These are phyloP conservation scores for Drosophila azteca DNA, from an alignment of 1,140 invertebrate species.

Conservation along the genomic window DNA sequence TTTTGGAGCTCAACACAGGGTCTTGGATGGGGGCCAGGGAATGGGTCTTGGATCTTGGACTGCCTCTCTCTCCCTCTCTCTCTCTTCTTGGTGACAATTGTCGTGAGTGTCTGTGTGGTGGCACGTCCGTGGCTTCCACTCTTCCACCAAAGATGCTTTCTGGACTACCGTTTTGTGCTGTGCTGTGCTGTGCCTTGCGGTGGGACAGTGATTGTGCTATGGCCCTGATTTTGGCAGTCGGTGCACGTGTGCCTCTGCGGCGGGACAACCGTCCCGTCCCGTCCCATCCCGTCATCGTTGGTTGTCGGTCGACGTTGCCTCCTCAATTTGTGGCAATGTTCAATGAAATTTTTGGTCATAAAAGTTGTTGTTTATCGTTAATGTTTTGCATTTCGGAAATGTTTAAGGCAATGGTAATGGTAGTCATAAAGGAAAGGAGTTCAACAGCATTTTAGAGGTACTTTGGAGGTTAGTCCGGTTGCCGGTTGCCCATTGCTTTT, in stretches of 20 bases:
- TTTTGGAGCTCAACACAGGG: slow-evolving; percentile 35
- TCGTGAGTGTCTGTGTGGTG: slow-evolving; percentile 62
- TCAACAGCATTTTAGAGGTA: slow-evolving; percentile 51
- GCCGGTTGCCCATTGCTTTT: too few species aligned
- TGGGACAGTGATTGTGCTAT: slow-evolving; percentile 47
- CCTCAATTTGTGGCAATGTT: slow-evolving; percentile 67
- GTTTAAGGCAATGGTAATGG: slow-evolving; percentile 11
- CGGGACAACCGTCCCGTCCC: slow-evolving; percentile 26
- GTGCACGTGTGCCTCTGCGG: slow-evolving; percentile 53
- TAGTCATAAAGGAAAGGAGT: slow-evolving; percentile 35
- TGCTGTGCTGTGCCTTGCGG: slow-evolving; percentile 22
- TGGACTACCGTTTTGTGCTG: slow-evolving; percentile 66
- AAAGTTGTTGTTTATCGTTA: slow-evolving; percentile 75
- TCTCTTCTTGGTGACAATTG: slow-evolving; percentile 45
- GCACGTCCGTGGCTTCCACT: slow-evolving; percentile 60
- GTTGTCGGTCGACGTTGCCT: slow-evolving; percentile 3
- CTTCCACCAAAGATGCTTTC: slow-evolving; percentile 46
- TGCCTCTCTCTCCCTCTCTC: slow-evolving; percentile 7
- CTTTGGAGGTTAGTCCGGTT: background rate
- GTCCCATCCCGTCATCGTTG: background rate
- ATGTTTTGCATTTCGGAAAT: slow-evolving; percentile 72
- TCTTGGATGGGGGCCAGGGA: background rate
- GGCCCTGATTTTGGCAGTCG: slow-evolving; percentile 54
- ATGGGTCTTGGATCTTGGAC: slow-evolving; percentile 7
- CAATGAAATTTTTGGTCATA: slow-evolving; percentile 73